Percentiles rank a stretch among this genome's conserved stretches.
phyloP scores from a whole-genome alignment of 1,140 invertebrate species.

The Cotesia vestalis region DNA sequence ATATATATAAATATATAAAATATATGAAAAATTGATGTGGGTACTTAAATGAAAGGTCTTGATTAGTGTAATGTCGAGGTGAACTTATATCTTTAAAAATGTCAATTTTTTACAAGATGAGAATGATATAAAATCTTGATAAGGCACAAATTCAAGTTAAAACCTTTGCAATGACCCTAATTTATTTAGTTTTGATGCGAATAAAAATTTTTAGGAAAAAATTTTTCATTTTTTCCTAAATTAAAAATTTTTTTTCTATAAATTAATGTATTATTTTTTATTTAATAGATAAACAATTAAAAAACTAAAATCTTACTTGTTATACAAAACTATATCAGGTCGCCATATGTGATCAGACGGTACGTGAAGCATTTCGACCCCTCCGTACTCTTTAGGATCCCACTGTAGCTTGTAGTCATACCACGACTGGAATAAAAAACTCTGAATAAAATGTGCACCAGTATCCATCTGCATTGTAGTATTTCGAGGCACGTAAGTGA shows the following conservation, averaged over 20 bases:
- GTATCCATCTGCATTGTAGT: neutral
- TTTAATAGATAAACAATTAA: neutral
- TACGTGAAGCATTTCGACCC: conserved; percentile 93
- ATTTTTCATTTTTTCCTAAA: neutral
- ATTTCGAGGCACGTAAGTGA: conserved; percentile 10
- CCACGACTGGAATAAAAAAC: conserved; percentile 79
- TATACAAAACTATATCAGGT: conserved; percentile 95
- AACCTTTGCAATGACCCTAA: too few species aligned
- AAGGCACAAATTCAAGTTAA: too few species aligned
- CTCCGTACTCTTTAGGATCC: conserved; percentile 95
- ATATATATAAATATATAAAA: too few species aligned
- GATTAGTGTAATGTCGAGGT: too few species aligned
- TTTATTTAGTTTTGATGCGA: too few species aligned
- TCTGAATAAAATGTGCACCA: neutral
- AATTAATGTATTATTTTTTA: too few species aligned
- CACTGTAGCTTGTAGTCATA: conserved; percentile 95
- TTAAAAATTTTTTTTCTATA: neutral
- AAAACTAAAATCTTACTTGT: conserved; percentile 78
- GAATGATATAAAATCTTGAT: too few species aligned
- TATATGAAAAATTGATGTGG: too few species aligned
- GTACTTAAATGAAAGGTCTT: too few species aligned
- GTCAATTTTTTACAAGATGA: too few species aligned
- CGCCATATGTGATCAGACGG: conserved; percentile 96
- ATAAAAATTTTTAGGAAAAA: neutral
- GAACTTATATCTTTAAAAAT: too few species aligned